phyloP scores from a whole-genome alignment of 2,113 vertebrate genomes.

The Sylvilagus bachmani region DNA sequence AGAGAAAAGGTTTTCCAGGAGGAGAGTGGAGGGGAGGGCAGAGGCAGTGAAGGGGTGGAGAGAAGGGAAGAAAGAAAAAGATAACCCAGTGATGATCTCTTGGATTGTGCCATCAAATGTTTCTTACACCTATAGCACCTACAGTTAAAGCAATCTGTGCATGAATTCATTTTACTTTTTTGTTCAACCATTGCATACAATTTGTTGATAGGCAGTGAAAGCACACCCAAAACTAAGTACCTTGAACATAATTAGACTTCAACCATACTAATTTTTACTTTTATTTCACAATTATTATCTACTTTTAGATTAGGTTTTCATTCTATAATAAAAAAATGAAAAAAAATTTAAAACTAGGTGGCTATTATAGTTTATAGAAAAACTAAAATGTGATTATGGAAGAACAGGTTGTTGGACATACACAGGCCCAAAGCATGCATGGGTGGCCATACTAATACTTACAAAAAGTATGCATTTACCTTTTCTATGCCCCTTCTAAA shows the following conservation, averaged over 20 bases:
- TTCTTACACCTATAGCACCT: background rate
- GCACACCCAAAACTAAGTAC: background rate
- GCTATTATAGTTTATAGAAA: background rate
- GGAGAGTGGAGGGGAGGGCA: no score
- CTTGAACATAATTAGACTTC: background rate
- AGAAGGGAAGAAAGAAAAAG: no score
- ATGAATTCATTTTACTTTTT: background rate
- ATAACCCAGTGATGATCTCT: background rate
- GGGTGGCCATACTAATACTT: background rate
- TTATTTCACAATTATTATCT: background rate
- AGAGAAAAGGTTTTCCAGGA: no score
- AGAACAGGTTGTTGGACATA: background rate
- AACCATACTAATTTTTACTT: constrained; percentile 9
- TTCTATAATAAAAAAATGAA: background rate
- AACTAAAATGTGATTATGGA: constrained; percentile 6
- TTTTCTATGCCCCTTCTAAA: background rate
- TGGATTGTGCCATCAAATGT: background rate
- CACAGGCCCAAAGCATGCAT: no score
- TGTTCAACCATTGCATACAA: background rate
- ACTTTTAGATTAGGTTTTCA: constrained; percentile 12
- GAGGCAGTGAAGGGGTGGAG: no score
- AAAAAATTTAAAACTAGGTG: background rate
- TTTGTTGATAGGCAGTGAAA: background rate
- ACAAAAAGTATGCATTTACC: background rate
- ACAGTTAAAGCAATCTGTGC: background rate